Base-by-base conservation (phyloP, 2,113 vertebrate genomes). In the Machaerirhynchus nigripectus region DNA sequence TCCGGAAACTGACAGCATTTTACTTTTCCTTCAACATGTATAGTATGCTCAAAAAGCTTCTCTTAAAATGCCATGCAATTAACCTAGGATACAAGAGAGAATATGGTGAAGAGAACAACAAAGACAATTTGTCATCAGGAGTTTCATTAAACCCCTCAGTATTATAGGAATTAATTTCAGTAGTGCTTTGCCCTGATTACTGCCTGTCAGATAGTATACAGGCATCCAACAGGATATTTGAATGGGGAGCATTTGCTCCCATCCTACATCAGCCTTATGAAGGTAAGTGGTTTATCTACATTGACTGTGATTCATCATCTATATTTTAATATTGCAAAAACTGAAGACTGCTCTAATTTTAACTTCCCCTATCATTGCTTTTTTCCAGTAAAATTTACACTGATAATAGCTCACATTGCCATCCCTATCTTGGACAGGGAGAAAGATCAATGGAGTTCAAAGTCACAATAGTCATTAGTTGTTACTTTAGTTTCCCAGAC, bases 61-160 rank as follows among this genome's bases (percentile, higher is more conserved):
- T 18, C 53, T 82, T 90, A 89, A 93, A 94, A 89, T 31, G 77
- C 56, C 42, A 59, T 87, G 60, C 81, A 95, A 96, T 97, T 96
- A 92, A 92, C 92, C 89, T 64, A 89, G 76, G 69, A 64, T 84
- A 89, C 57, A 59, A 86, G 56, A 63, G 67, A 90, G 79, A 84
- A 93, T 95, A 81, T 0, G 3, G 59, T 70, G 56, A 92, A 56
- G 47, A 78, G 88, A 90, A 84, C 73, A 95, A 90, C 87, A 80
- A 80, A 96, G 85, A 92, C 94, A 90, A 97, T 96, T 96, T 96
- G 88, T 96, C 96, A 94, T 84, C 28, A 46, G 84, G 83, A 92
- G 93, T 96, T 96, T 96, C 56, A 93, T 96, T 95, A 75, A 96
- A 90, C 33, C 21, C 1, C 12, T 19, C 60, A 47, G 75, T 86